Percentiles rank a stretch among this genome's conserved stretches.
These are phyloP conservation scores for Stenotaenia linearis DNA, from an alignment of 2,888 invertebrate genomes.

Conservation along the genomic window DNA sequence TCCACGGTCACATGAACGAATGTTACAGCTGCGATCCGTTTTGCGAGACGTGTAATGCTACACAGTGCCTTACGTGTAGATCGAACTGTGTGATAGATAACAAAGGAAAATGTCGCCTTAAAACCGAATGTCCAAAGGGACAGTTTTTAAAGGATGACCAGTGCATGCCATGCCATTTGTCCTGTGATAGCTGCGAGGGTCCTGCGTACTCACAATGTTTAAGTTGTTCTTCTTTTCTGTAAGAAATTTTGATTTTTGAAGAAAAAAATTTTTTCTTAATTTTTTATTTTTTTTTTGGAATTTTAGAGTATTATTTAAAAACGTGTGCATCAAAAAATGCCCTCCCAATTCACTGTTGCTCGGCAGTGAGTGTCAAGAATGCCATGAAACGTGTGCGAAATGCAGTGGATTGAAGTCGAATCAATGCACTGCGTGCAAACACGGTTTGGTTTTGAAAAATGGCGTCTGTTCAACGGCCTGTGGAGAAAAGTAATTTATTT, in stretches of 20 bases:
- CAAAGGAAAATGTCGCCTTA: background rate
- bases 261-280: background rate
- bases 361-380: background rate
- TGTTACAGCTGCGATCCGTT: constrained; percentile 34
- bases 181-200: constrained; percentile 75
- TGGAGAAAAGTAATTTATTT: background rate
- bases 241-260: constrained; percentile 40
- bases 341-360: background rate
- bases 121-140: background rate
- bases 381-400: constrained; percentile 24
- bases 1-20: constrained; percentile 70
- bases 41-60: constrained; percentile 18
- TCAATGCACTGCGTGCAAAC: constrained; percentile 6
- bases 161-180: constrained; percentile 70
- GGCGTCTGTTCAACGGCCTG: constrained; percentile 4
- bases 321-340: background rate
- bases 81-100: background rate
- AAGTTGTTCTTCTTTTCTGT: constrained; percentile 67
- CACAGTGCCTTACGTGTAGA: constrained; percentile 26
- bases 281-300: background rate
- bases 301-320: background rate
- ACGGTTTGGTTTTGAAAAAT: background rate
- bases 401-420: constrained; percentile 11
- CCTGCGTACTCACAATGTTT: constrained; percentile 72
- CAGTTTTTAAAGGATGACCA: background rate